Base-by-base conservation (phyloP, 2,888 invertebrate genomes). In the Xanthorhoe designata region DNA sequence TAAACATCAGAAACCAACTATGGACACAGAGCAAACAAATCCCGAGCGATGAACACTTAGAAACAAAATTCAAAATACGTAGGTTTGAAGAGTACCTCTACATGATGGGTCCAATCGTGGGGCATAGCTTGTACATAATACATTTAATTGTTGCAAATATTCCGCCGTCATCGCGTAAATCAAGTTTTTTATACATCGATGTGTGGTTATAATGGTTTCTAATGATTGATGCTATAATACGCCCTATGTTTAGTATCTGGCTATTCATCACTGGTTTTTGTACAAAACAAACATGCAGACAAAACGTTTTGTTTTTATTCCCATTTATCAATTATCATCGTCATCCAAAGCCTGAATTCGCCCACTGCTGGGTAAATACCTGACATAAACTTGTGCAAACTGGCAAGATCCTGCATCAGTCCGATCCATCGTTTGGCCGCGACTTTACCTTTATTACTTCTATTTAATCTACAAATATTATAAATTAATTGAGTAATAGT, bases 81-180 rank as follows among this genome's bases (percentile, higher is more conserved):
- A 24, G 2, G 4, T 24, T 3, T 24, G 24, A 24, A 24, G 24
- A 24, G 24, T 24, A 24, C 4, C 24, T 24, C 4, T 24, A 24
- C 24, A 24, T 24, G n/a, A n/a, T n/a, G 38, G 38, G 13, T 42
- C 4, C 7, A 38, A 38, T 10, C 35, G 35, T 73, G 50, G 53
- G 38, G 42, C 47, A 54, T 55, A 38, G 35, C 35, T 38, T 9
- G 35, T 35, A 59, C 57, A 50, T 58, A 54, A 71, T 66, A 70
- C 64, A 66, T 69, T 61, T 61, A 66, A 61, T 62, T 56, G 61
- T 53, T 51, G 63, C 61, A 68, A 68, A 71, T 70, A 68, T 56
- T 62, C 61, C 38, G 60, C 64, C 59, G 29, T 69, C 64, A 58
- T 59, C 52, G 54, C 35, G 68, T 70, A 69, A 73, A 70, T 72